These are phyloP conservation scores for Lindbergichthys nudifrons DNA, from an alignment of 2,797 vertebrate genomes.

Conservation along the genomic window DNA sequence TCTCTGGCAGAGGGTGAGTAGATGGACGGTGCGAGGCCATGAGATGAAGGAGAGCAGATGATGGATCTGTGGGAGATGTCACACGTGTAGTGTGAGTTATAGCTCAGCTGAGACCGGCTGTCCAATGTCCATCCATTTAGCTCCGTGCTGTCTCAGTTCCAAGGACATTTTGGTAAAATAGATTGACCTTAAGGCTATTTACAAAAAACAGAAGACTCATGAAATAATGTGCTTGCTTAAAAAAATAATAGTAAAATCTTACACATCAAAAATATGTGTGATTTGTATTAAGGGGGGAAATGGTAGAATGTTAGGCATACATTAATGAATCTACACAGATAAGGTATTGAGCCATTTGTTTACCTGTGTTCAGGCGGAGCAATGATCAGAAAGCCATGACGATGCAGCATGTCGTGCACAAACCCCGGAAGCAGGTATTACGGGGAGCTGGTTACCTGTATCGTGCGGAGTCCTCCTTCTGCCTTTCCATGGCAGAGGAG, in stretches of 20 bases:
- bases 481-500: slow-evolving; percentile 90
- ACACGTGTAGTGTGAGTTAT: slow-evolving; percentile 64
- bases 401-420: slow-evolving; percentile 83
- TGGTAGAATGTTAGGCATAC: background rate
- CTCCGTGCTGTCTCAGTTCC: slow-evolving; percentile 23
- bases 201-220: background rate
- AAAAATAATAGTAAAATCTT: background rate
- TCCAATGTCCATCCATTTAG: slow-evolving; percentile 35
- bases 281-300: background rate
- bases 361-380: slow-evolving; percentile 64
- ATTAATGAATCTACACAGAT: background rate
- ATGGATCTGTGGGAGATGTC: slow-evolving; percentile 74
- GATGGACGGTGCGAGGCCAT: slow-evolving; percentile 4
- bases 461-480: slow-evolving; percentile 84
- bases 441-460: slow-evolving; percentile 91
- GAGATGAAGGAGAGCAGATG: slow-evolving; percentile 67
- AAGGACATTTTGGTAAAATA: slow-evolving; percentile 4
- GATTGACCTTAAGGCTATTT: background rate
- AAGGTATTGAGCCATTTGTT: background rate
- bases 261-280: background rate
- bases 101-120: slow-evolving; percentile 68
- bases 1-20: slow-evolving; percentile 26
- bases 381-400: slow-evolving; percentile 77
- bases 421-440: slow-evolving; percentile 86
- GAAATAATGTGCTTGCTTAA: background rate